Conservation (phyloP, 2,797 vertebrate species). For the Leptatherina wallacei region DNA sequence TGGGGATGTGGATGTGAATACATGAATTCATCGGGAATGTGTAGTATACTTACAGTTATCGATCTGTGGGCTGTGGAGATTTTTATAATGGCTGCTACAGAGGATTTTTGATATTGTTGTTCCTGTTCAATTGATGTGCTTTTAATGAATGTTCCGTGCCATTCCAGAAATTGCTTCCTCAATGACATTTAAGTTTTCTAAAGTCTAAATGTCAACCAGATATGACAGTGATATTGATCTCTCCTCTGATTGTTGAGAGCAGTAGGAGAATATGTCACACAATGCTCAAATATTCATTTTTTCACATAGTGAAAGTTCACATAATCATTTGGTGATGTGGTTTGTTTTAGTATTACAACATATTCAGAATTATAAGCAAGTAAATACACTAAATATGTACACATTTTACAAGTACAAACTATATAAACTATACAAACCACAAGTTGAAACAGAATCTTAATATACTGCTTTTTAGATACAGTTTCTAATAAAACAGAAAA, state of each 20-base stretch:
- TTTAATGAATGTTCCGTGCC: neutral
- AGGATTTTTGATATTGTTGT: neutral
- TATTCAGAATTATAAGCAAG: too few relatives aligned
- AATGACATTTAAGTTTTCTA: neutral
- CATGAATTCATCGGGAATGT: neutral
- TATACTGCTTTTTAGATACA: too few relatives aligned
- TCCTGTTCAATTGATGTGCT: neutral
- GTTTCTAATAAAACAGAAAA: too few relatives aligned
- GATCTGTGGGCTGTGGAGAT: neutral
- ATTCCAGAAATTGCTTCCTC: neutral
- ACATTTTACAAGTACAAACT: too few relatives aligned
- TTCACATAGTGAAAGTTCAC: too few relatives aligned
- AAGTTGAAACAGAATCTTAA: too few relatives aligned
- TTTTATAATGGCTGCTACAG: neutral
- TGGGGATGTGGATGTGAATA: neutral
- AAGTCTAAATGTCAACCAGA: neutral
- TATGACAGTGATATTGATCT: neutral
- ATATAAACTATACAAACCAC: too few relatives aligned
- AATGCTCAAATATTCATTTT: neutral
- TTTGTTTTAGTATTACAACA: neutral
- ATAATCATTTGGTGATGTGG: neutral
- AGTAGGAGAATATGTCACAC: neutral
- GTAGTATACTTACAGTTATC: neutral
- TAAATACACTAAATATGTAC: too few relatives aligned
- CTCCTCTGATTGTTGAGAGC: neutral